Evolutionary conservation across 2,888 invertebrate genomes (phyloP), one percentile per base, ranked within the genome.

Genomic region (Beris morrisii): DNA sequence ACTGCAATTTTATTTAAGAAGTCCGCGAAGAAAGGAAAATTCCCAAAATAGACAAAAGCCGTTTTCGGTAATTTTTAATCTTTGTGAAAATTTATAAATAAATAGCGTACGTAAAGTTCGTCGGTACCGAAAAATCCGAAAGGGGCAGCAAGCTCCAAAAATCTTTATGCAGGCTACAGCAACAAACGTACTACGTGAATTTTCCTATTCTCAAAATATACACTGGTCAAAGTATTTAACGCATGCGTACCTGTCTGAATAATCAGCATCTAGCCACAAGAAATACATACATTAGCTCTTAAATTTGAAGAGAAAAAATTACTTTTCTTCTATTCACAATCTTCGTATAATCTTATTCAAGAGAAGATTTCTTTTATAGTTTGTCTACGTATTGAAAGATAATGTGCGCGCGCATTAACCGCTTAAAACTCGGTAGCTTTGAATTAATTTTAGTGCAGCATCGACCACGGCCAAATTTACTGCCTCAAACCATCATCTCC

Each of bases 391-490:
- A 9, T 38, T 38, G 5, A 9, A 9, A 38, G 5, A 6, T 22
- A 56, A 54, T 12, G 11, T 56, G 31, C 45, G 38, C 56, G 45
- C 45, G 54, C 52, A 30, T 38, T 31, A 64, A 64, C 6, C 30
- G 28, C 28, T 30, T 28, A 53, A 58, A 58, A 30, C 43, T 58
- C 11, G 12, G 46, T 28, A 13, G 4, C n/a, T 1, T 30, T 31
- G n/a, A 31, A 64, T 57, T 67, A 66, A 68, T 64, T 71, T 73
- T 70, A 73, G 73, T 73, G 71, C 71, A 73, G 71, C 73, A 69
- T 69, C 70, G 72, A 71, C 71, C 70, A 70, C 71, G 72, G 67
- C 58, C 69, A 68, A 70, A 69, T 67, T 70, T 68, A 71, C 72
- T 71, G 71, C 69, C 68, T 64, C 56, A 61, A 38, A 55, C 64